Evolutionary conservation across 2,888 invertebrate species (phyloP).

Genomic region (Clivina fossor): DNA sequence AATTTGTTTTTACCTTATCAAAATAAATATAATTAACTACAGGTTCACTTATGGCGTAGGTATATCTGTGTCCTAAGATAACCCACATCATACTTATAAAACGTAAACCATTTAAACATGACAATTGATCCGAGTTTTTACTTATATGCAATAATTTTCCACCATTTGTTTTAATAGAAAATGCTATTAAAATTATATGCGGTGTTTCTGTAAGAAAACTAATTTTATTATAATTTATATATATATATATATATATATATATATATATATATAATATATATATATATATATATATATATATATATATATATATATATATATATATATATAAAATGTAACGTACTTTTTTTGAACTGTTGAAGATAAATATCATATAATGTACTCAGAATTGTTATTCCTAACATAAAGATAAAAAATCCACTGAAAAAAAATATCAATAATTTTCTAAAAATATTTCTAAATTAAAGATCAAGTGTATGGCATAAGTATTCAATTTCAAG

Average conservation of each 20-base stretch:
- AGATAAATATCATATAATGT: constrained; percentile 3
- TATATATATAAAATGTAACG: neutral
- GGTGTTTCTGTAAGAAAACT: neutral
- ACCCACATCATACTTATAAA: no score
- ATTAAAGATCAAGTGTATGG: no score
- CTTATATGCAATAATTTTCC: neutral
- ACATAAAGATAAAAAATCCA: neutral
- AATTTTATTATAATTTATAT: neutral
- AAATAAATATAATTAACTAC: neutral
- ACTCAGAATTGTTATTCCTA: neutral
- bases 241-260: neutral
- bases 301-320: neutral
- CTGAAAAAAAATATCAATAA: neutral
- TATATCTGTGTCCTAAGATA: neutral
- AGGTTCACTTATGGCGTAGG: neutral
- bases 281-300: neutral
- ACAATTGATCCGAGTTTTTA: neutral
- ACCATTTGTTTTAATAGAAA: no score
- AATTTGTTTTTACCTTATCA: neutral
- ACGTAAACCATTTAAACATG: neutral
- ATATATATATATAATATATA: neutral
- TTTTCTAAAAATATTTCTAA: neutral
- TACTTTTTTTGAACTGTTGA: neutral
- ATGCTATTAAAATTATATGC: neutral
- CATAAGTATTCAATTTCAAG: no score